Percentiles rank a stretch among this genome's conserved stretches.
phyloP scores from a whole-genome alignment of 2,797 vertebrate species.

The Pseudotriccus pelzelni region DNA sequence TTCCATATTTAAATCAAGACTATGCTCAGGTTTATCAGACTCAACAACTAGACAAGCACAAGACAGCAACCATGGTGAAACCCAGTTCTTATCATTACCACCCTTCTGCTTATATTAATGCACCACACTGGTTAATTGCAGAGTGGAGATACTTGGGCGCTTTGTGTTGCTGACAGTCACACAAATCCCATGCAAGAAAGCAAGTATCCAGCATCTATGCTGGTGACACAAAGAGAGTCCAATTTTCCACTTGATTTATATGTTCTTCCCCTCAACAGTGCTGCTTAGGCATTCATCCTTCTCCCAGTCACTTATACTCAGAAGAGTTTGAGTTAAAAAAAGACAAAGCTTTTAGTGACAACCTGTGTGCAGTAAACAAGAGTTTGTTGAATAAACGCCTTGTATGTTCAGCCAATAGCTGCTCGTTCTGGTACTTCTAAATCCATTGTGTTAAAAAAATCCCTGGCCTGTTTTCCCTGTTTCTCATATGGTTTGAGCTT shows the following conservation, averaged over 20 bases:
- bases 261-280: neutral
- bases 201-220: neutral
- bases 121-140: neutral
- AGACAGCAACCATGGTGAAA: neutral
- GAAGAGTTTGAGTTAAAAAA: neutral
- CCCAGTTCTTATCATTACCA: neutral
- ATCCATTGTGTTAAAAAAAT: neutral
- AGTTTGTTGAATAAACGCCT: neutral
- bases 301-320: neutral
- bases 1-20: neutral
- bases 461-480: neutral
- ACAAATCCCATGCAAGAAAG: neutral
- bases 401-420: neutral
- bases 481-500: neutral
- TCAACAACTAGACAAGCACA: neutral
- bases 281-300: neutral
- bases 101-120: neutral
- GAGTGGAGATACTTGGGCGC: neutral
- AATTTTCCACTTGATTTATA: neutral
- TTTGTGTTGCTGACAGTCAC: neutral
- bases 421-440: neutral
- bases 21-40: neutral
- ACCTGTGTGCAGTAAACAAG: neutral
- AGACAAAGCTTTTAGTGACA: neutral
- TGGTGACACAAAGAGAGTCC: neutral